Evolutionary conservation across 2,888 invertebrate genomes (phyloP), one percentile per base, ranked within the genome.

Genomic region (Podabrus alpinus): DNA sequence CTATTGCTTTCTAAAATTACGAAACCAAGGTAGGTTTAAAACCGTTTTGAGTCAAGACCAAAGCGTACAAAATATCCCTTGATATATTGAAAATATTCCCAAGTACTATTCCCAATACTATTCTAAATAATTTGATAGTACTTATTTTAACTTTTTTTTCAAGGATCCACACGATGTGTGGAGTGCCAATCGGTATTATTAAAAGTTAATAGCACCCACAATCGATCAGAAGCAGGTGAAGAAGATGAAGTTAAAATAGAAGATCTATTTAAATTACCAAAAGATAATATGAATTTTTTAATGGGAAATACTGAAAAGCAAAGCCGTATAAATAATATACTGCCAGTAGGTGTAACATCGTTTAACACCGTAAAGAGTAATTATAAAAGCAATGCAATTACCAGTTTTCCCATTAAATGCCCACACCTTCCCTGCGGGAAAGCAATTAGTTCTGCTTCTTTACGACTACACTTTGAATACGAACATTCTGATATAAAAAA

Each of bases 401-500:
- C 16, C 4, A 62, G 66, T 2, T 66, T 71, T 21, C 71, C 70
- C 5, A 59, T 76, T 4, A 76, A 73, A 60, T 76, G 73, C 16
- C 73, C 76, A 1, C 73, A 71, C 16, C 17, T 24, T 15, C 68
- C 71, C 13, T 76, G 76, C 29, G 68, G 76, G 5, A 76, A 73
- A 71, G 71, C 73, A 9, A 29, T 76, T 15, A 73, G 73, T 68
- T 71, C 62, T 68, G 29, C 68, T 16, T 67, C 66, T 3, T 66
- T 76, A 29, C 64, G 64, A 16, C 11, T n/a, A 5, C 76, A 76
- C 17, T 76, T 71, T 59, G 60, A 15, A 17, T 73, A 71, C n/a
- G 76, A 76, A 29, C 76, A 76, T 60, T 13, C 68, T 1, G 59
- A 76, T 71, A 71, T 76, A 25, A 59, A 13, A 17, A 76, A 67